Base-by-base conservation (phyloP, 2,797 vertebrate species). In the Myotis pilosus region DNA sequence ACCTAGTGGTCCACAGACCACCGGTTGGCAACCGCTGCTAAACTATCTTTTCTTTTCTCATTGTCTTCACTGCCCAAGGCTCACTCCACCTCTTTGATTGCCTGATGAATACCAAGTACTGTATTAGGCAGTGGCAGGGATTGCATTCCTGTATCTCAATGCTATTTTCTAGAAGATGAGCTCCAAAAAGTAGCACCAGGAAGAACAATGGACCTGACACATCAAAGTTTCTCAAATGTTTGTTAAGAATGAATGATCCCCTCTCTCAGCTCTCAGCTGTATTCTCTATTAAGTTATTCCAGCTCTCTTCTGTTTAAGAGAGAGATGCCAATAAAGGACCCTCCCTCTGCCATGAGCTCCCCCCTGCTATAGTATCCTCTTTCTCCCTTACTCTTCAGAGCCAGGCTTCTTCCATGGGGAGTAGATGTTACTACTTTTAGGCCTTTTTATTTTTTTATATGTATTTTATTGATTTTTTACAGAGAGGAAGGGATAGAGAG, bases 231-330 rank as follows among this genome's bases (percentile, higher is more conserved):
- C 33, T 85, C 4, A 60, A 20, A 47, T 91, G 69, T 62, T n/a
- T 92, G 17, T 84, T 87, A 87, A 89, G 76, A 85, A 64, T 82
- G 28, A 89, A 38, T 71, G 71, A 86, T 22, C 57, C 25, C 33
- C 3, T 51, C 47, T 68, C 2, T 19, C 83, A 71, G 60, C 55
- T 95, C 41, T 92, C 5, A 53, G 55, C 25, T 66, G 47, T 19
- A 28, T 17, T 87, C 28, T 88, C 8, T 23, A 8, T 86, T 44
- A 47, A 38, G 20, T 64, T 83, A 86, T 20, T 94, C 41, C 16
- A 51, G 2, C 23, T 86, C 5, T 89, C 62, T 62, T 47, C n/a
- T 85, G 10, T 79, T 68, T 81, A 74, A 74, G 41, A 76, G 87
- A 78, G 55, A 87, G 36, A 30, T 78, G 12, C 4, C 19, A 6